Percentiles rank a stretch among this genome's conserved stretches.
phyloP scores from a whole-genome alignment of 2,888 invertebrate species.

The Drosophila mimica region DNA sequence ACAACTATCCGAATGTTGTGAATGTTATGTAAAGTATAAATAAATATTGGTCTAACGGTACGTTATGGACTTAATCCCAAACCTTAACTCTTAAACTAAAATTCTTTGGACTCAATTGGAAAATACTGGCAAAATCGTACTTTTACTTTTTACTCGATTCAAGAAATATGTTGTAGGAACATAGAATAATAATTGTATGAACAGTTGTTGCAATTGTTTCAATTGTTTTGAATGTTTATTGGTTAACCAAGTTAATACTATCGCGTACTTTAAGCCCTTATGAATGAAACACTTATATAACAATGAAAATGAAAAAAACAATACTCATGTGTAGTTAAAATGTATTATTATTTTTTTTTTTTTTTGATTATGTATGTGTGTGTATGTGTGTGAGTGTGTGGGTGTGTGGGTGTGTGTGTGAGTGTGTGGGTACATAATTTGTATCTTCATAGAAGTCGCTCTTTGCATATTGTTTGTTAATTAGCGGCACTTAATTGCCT shows the following conservation, averaged over 20 bases:
- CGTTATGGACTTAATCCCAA: background rate
- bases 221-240: background rate
- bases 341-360: background rate
- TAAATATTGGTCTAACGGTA: background rate
- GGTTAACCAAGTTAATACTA: background rate
- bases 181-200: no score
- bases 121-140: background rate
- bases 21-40: background rate
- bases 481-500: constrained; percentile 60
- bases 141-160: background rate
- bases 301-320: background rate
- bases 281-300: background rate
- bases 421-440: background rate
- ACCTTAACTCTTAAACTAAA: no score
- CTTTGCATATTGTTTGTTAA: constrained; percentile 64
- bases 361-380: background rate
- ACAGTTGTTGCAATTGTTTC: background rate
- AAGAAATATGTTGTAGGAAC: background rate
- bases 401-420: no score
- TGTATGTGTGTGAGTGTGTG: background rate
- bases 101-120: background rate
- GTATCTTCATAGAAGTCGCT: constrained; percentile 12
- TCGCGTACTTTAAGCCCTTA: background rate
- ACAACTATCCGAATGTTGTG: background rate
- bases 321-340: background rate